Evolutionary conservation across 23 tunicate species (phyloP).

Genomic region (Clavelina lepadiformis): DNA sequence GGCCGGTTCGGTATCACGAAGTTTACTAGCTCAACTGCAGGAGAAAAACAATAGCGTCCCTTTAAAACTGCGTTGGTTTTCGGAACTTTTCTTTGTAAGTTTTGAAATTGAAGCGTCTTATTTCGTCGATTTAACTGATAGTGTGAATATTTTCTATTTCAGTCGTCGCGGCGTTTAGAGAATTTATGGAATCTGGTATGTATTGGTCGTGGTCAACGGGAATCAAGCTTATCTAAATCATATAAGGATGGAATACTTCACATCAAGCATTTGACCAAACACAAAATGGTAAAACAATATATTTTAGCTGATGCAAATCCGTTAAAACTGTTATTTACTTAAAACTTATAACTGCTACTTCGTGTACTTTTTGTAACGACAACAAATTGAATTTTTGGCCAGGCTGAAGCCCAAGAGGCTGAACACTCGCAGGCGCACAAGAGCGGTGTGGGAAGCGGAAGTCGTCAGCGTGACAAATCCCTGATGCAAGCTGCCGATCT

Average conservation of each 20-base stretch:
- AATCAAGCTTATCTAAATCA: constrained; percentile 40
- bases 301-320: no score
- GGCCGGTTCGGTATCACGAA: constrained; percentile 71
- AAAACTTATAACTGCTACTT: neutral
- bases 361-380: no score
- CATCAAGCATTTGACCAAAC: constrained; percentile 69
- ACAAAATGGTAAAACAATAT: constrained; percentile 62
- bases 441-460: constrained; percentile 15
- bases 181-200: constrained; percentile 80
- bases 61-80: constrained; percentile 68
- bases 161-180: constrained; percentile 55
- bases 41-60: constrained; percentile 20
- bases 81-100: constrained; percentile 68
- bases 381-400: neutral
- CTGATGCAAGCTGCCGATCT: constrained; percentile 46
- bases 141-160: neutral
- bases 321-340: neutral
- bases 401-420: constrained; percentile 63
- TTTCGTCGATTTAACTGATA: neutral
- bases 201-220: constrained; percentile 46
- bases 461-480: constrained; percentile 38
- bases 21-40: constrained; percentile 27
- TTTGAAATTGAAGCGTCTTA: no score
- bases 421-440: constrained; percentile 30
- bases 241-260: constrained; percentile 79